Percentiles rank a stretch among this genome's conserved stretches.
Evolutionary conservation across 2,113 vertebrate species (phyloP).

Genomic region (Oceanodroma tethys): DNA sequence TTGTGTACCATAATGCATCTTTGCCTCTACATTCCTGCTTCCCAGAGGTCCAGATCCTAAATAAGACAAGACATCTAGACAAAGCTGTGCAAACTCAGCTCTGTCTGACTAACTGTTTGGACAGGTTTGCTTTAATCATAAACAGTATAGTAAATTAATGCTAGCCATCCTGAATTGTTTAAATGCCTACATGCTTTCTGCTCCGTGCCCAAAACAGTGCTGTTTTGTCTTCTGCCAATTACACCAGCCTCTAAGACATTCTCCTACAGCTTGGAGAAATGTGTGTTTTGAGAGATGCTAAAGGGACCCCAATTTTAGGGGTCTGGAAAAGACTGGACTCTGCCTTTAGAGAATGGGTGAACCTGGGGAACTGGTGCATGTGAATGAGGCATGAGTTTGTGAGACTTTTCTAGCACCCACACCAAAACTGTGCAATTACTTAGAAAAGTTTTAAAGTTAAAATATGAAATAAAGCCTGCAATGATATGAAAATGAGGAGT

Average conservation of each 20-base stretch:
- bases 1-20: background rate
- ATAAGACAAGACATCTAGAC: background rate
- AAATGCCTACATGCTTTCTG: background rate
- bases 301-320: background rate
- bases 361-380: background rate
- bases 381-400: background rate
- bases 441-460: background rate
- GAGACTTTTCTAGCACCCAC: background rate
- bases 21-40: background rate
- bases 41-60: background rate
- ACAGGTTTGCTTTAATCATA: slow-evolving; percentile 24
- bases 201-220: background rate
- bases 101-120: background rate
- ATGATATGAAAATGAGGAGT: background rate
- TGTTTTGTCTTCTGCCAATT: background rate
- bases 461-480: background rate
- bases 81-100: slow-evolving; percentile 4
- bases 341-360: background rate
- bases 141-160: slow-evolving; percentile 1
- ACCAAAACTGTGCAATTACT: background rate
- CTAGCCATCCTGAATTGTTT: background rate
- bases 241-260: background rate
- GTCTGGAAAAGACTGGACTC: background rate
- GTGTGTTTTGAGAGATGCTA: background rate
- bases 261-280: background rate